phyloP scores from a whole-genome alignment of 2,888 invertebrate species.

The Eremobia ochroleuca region DNA sequence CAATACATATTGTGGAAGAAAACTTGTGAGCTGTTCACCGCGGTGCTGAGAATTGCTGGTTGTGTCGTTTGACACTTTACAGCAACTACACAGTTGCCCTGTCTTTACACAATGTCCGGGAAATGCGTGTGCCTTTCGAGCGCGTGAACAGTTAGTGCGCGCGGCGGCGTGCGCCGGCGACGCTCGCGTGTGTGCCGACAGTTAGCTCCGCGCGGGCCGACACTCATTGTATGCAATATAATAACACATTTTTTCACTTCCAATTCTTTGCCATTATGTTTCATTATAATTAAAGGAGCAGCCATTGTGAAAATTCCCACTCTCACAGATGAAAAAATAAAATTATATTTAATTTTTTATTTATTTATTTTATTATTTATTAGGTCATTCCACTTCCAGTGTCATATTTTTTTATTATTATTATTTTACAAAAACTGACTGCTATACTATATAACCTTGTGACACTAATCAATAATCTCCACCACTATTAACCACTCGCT shows the following conservation, averaged over 20 bases:
- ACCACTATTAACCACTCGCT: too few species aligned
- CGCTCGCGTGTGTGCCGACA: constrained; percentile 72
- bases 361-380: too few species aligned
- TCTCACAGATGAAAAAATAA: constrained; percentile 80
- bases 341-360: constrained; percentile 80
- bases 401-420: too few species aligned
- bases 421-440: too few species aligned
- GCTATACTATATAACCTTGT: too few species aligned
- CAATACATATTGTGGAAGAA: constrained; percentile 28
- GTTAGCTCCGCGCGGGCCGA: constrained; percentile 72
- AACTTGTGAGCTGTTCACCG: constrained; percentile 19
- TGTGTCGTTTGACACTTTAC: constrained; percentile 18
- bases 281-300: constrained; percentile 81
- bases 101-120: constrained; percentile 19
- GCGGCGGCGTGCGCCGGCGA: constrained; percentile 7
- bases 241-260: constrained; percentile 77
- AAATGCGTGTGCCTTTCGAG: constrained; percentile 25
- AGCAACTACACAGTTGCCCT: constrained; percentile 3
- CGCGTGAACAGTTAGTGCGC: constrained; percentile 16
- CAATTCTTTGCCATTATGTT: constrained; percentile 77
- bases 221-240: constrained; percentile 77
- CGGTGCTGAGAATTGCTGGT: constrained; percentile 8
- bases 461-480: too few species aligned
- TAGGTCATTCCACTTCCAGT: too few species aligned
- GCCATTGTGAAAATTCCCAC: constrained; percentile 82